phyloP scores from a whole-genome alignment of 2,797 vertebrate genomes.

The Clarias laeviceps region DNA sequence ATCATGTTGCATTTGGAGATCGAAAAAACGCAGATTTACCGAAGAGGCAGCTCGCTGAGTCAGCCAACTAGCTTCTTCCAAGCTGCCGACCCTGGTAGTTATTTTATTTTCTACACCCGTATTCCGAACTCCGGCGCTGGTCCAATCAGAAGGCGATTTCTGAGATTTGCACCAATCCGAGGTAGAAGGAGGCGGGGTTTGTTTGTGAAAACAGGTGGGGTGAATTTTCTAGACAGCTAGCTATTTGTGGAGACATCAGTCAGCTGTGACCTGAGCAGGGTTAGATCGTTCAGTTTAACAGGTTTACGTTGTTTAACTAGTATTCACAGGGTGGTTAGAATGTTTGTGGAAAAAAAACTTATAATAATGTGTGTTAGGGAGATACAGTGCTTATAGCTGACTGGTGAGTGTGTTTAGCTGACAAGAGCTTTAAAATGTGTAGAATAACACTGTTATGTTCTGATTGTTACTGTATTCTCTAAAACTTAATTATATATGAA shows the following conservation, averaged over 20 bases:
- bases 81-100: not conserved
- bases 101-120: not conserved
- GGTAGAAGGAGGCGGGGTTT: not conserved
- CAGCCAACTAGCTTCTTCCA: conserved; percentile 1
- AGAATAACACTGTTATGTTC: not conserved
- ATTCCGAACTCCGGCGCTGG: not conserved
- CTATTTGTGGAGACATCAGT: not conserved
- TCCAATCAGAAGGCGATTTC: not conserved
- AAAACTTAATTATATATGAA: not conserved
- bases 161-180: not conserved
- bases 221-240: conserved; percentile 9
- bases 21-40: not conserved
- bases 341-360: not conserved
- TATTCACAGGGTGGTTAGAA: not conserved
- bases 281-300: not conserved
- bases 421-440: not conserved
- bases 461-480: too few relatives aligned
- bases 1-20: not conserved
- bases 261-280: not conserved
- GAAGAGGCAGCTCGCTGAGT: not conserved
- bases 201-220: not conserved
- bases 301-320: not conserved
- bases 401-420: not conserved
- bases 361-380: not conserved
- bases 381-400: not conserved